These are phyloP conservation scores for Thalassophryne amazonica DNA, from an alignment of 2,797 vertebrate species.

Conservation along the genomic window DNA sequence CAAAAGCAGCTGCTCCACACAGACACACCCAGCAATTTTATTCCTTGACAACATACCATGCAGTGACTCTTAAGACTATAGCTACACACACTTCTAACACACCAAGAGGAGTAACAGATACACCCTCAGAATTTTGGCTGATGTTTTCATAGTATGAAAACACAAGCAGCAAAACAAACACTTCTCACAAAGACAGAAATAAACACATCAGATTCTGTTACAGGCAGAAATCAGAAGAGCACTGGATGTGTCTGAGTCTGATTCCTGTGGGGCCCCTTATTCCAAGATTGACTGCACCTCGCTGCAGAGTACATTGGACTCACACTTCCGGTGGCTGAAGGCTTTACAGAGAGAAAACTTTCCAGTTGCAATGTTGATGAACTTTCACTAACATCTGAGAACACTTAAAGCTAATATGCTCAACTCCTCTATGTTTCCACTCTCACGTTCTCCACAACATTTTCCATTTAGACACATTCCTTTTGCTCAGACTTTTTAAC, in stretches of 20 bases:
- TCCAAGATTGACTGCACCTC: constrained; percentile 28
- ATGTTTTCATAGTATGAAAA: constrained; percentile 12
- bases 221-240: constrained; percentile 2
- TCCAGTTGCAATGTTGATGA: constrained; percentile 68
- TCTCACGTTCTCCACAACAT: constrained; percentile 67
- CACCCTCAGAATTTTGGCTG: too few relatives aligned
- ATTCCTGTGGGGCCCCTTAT: constrained; percentile 22
- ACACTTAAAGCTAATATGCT: constrained; percentile 76
- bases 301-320: constrained; percentile 59
- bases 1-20: constrained; percentile 79
- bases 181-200: neutral
- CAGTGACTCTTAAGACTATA: constrained; percentile 57
- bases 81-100: constrained; percentile 43
- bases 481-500: constrained; percentile 66
- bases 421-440: constrained; percentile 67
- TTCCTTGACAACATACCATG: constrained; percentile 70
- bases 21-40: constrained; percentile 81
- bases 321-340: constrained; percentile 55
- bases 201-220: constrained; percentile 1
- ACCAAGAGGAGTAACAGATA: constrained; percentile 26
- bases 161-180: neutral
- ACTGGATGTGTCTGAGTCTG: constrained; percentile 25
- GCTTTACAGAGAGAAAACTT: constrained; percentile 71
- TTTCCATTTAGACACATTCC: constrained; percentile 81
- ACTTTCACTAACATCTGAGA: constrained; percentile 82